Evolutionary conservation across 1,140 invertebrate species (phyloP).

Genomic region (Teleopsis dalmanni): DNA sequence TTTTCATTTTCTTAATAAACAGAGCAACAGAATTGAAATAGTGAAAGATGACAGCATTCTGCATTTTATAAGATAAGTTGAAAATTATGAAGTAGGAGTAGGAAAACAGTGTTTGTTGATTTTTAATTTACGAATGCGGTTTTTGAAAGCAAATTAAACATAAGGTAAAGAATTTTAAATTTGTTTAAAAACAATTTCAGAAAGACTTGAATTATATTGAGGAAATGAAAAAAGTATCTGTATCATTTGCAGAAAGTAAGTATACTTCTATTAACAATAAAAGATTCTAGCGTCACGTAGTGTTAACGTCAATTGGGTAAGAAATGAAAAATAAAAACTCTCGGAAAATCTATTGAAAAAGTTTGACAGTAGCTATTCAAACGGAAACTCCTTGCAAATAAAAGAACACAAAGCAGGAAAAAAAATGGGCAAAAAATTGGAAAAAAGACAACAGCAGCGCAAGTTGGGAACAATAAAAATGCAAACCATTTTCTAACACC

Average conservation of each 20-base stretch:
- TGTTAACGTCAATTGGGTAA: constrained; percentile 35
- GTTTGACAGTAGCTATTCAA: constrained; percentile 27
- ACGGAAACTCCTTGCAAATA: constrained; percentile 38
- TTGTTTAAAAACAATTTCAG: no score
- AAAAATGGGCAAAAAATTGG: not conserved
- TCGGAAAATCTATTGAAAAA: constrained; percentile 12
- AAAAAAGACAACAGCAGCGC: not conserved
- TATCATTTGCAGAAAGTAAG: no score
- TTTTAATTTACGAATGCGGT: constrained; percentile 12
- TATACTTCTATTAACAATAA: not conserved
- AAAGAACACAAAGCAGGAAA: not conserved
- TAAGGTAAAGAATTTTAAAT: no score
- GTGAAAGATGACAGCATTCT: not conserved
- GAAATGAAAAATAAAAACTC: not conserved
- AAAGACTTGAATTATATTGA: no score
- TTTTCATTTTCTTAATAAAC: constrained; percentile 7
- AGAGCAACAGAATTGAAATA: not conserved
- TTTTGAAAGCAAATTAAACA: constrained; percentile 9
- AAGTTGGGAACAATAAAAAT: not conserved
- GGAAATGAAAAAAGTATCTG: no score
- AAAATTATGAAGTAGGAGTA: not conserved
- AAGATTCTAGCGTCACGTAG: constrained; percentile 25
- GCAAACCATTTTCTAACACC: not conserved
- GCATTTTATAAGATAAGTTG: no score
- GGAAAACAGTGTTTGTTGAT: constrained; percentile 11